Evolutionary conservation across 1,140 invertebrate genomes (phyloP).

Genomic region (Episyrphus balteatus): DNA sequence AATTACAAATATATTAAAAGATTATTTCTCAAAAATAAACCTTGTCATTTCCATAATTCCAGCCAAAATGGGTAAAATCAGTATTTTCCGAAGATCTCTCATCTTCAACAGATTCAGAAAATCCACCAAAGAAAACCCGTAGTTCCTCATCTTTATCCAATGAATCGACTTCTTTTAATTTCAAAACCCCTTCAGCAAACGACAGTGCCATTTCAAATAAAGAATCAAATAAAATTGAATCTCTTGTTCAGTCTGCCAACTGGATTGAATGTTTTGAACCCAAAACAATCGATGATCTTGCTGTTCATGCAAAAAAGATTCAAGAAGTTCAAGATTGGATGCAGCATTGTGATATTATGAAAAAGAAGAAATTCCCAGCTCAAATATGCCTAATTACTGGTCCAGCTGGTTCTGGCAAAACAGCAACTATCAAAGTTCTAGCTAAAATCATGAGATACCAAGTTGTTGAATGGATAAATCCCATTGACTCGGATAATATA

Average conservation of each 20-base stretch:
- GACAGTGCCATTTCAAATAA: too few species aligned
- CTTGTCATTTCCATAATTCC: too few species aligned
- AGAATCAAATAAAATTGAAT: too few species aligned
- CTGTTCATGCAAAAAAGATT: constrained; percentile 50
- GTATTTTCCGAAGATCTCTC: too few species aligned
- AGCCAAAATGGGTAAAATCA: too few species aligned
- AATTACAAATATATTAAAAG: too few species aligned
- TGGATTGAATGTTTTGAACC: constrained; percentile 48
- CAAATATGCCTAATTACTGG: constrained; percentile 55
- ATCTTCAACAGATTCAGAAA: too few species aligned
- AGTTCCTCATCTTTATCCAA: too few species aligned
- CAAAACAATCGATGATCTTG: constrained; percentile 41
- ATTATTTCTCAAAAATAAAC: too few species aligned
- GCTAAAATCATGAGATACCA: constrained; percentile 46
- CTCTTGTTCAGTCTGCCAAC: constrained; percentile 16
- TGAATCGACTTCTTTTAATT: too few species aligned
- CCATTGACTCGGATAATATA: constrained; percentile 44
- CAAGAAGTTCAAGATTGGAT: constrained; percentile 49
- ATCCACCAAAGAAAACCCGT: too few species aligned
- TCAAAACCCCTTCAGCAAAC: too few species aligned
- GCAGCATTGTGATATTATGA: constrained; percentile 21
- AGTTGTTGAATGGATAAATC: constrained; percentile 61
- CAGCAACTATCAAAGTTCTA: constrained; percentile 46
- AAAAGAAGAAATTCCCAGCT: constrained; percentile 35
- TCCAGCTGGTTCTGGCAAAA: constrained; percentile 62